Conservation (phyloP, 2,888 invertebrate genomes). For the Ptycholaimellus sp. region DNA sequence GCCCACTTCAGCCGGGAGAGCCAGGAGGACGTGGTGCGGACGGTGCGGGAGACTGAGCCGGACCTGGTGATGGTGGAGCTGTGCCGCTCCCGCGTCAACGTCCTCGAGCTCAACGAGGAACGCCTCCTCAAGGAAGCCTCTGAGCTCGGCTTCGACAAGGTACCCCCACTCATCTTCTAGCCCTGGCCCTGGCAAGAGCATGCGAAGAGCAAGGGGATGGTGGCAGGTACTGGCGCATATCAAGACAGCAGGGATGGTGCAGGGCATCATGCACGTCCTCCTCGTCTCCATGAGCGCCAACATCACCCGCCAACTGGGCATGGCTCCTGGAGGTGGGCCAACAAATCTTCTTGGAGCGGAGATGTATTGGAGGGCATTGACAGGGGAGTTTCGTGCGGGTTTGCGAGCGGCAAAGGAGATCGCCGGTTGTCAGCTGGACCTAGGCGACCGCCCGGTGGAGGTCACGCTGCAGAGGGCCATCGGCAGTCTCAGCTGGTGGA, state of each 20-base stretch:
- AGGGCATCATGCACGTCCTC: slow-evolving; percentile 58
- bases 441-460: slow-evolving; percentile 79
- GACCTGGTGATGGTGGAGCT: slow-evolving; percentile 80
- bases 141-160: too few relatives aligned
- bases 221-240: background rate
- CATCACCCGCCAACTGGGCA: slow-evolving; percentile 62
- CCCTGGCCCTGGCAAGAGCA: too few relatives aligned
- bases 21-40: slow-evolving; percentile 50
- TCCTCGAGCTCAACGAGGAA: slow-evolving; percentile 69
- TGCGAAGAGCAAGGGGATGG: too few relatives aligned
- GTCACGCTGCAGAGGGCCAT: slow-evolving; percentile 72
- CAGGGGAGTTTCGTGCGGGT: too few relatives aligned
- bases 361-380: too few relatives aligned
- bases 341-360: background rate
- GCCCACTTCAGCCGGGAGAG: slow-evolving; percentile 89
- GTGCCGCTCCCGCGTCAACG: slow-evolving; percentile 62
- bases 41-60: slow-evolving; percentile 60
- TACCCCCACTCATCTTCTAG: too few relatives aligned
- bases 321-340: slow-evolving; percentile 75
- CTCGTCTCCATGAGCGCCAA: slow-evolving; percentile 77
- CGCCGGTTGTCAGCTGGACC: slow-evolving; percentile 55
- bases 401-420: slow-evolving; percentile 35
- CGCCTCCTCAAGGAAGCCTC: slow-evolving; percentile 55
- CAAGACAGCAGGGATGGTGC: slow-evolving; percentile 35
- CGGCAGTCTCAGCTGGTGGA: slow-evolving; percentile 58